Conservation (phyloP, 2,797 vertebrate species). For the Neomorphus geoffroyi region DNA sequence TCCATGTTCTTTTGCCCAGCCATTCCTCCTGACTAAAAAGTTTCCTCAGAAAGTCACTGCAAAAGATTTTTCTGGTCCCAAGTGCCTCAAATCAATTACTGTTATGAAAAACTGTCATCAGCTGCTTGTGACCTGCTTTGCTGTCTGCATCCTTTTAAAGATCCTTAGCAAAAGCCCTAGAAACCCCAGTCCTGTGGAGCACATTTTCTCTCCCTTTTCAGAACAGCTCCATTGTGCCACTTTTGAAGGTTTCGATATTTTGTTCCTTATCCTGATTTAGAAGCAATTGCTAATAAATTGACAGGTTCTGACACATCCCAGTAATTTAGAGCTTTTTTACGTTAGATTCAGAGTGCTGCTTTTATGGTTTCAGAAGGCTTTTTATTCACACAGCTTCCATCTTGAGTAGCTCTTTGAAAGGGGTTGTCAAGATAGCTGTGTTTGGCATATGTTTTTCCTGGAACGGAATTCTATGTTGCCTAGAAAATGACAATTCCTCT, state of each 20-base stretch:
- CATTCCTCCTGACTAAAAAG: background rate
- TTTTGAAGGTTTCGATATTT: constrained; percentile 18
- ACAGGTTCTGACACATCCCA: constrained; percentile 38
- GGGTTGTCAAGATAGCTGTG: constrained; percentile 45
- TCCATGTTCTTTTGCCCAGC: background rate
- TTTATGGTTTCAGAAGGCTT: constrained; percentile 52
- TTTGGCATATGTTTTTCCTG: constrained; percentile 25
- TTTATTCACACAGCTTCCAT: constrained; percentile 39
- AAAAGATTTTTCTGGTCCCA: background rate
- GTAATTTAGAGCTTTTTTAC: constrained; percentile 56
- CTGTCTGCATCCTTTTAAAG: background rate
- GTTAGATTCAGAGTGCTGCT: constrained; percentile 1
- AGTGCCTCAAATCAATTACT: constrained; percentile 4
- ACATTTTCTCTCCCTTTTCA: background rate
- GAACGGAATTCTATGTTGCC: constrained; percentile 25
- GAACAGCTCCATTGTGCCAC: background rate
- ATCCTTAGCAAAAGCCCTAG: background rate
- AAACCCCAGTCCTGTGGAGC: background rate
- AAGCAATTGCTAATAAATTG: constrained; percentile 64
- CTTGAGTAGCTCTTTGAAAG: constrained; percentile 46
- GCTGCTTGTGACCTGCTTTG: background rate
- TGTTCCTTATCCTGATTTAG: constrained; percentile 48
- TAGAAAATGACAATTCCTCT: background rate
- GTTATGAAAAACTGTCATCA: constrained; percentile 14
- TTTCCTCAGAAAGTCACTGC: background rate